Base-by-base conservation (phyloP, 2,888 invertebrate species). In the Sminthurinus aureus region DNA sequence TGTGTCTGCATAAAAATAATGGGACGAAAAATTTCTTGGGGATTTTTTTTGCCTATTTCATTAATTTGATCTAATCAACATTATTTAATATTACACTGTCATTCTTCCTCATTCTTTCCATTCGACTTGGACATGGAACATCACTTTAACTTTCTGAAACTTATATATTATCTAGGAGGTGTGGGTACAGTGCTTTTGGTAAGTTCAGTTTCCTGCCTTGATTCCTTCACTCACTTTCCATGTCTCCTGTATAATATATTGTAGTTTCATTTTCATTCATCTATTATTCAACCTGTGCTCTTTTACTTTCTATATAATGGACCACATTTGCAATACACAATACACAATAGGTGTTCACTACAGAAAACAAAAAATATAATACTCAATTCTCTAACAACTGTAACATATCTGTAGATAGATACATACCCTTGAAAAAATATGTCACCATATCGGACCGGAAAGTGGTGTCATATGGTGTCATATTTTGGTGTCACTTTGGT, bases 131-230 rank as follows among this genome's bases (percentile, higher is more conserved):
- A 81, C 20, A 24, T 81, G 4, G 38, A 38, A 38, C 38, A 38
- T 38, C 38, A 38, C 3, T 38, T 38, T 38, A 81, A 81, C 22
- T 26, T 83, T 18, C 75, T 74, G 26, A 83, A 83, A 78, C 74
- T 83, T 38, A 50, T 38, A 11, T 83, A 83, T 73, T 83, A 83
- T 73, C 75, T 83, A 11, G 79, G 79, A 8, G 83, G 79, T 13
- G 79, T 83, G 20, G 83, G 79, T 0, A 20, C 75, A 51, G 20
- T 83, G 75, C 79, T 83, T 66, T 50, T 83, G 77, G 83, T 83
- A 51, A 83, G 83, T 64, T 24, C 8, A 15, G 20, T 22, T 76
- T 76, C 50, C n/a, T 13, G 9, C 11, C 38, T 74, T 52, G 20
- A 18, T 77, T 26, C 51, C 38, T 74, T 26, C 24, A 15, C 3